These are phyloP conservation scores for Drosophila guanche DNA, from an alignment of 1,140 invertebrate genomes.

Conservation along the genomic window DNA sequence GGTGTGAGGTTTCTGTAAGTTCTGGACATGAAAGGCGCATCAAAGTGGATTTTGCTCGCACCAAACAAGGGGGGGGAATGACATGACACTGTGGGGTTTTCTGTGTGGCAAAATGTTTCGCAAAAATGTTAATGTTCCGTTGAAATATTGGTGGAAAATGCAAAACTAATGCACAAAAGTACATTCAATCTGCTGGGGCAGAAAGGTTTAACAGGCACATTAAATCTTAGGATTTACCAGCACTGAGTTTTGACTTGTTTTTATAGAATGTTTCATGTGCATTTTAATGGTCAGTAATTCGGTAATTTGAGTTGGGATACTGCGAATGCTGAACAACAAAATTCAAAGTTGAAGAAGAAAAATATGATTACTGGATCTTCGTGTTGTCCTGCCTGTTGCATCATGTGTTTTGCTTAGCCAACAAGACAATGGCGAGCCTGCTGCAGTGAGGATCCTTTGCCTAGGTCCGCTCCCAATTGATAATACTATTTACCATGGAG, in stretches of 20 bases:
- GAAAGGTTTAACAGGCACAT: constrained; percentile 28
- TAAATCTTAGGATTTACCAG: constrained; percentile 29
- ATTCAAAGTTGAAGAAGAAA: too few species aligned
- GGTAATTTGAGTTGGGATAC: too few species aligned
- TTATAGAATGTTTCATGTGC: too few species aligned
- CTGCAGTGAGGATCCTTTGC: neutral
- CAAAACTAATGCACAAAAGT: constrained; percentile 24
- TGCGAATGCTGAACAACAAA: neutral
- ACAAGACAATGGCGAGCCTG: neutral
- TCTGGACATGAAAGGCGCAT: constrained; percentile 47
- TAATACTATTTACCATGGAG: neutral
- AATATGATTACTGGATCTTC: too few species aligned
- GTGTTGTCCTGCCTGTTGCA: constrained; percentile 14
- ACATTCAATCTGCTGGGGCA: constrained; percentile 30
- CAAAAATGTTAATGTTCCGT: constrained; percentile 53
- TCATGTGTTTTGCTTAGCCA: neutral
- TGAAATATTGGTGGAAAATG: constrained; percentile 49
- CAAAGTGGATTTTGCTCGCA: constrained; percentile 39
- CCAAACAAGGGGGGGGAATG: neutral
- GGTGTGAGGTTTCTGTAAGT: constrained; percentile 63
- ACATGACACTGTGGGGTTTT: too few species aligned
- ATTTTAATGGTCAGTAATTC: too few species aligned
- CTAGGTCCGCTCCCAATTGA: neutral
- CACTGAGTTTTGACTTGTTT: neutral
- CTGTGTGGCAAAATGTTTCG: constrained; percentile 42